These are phyloP conservation scores for Microchrysa polita DNA, from an alignment of 2,888 invertebrate genomes.

Conservation along the genomic window DNA sequence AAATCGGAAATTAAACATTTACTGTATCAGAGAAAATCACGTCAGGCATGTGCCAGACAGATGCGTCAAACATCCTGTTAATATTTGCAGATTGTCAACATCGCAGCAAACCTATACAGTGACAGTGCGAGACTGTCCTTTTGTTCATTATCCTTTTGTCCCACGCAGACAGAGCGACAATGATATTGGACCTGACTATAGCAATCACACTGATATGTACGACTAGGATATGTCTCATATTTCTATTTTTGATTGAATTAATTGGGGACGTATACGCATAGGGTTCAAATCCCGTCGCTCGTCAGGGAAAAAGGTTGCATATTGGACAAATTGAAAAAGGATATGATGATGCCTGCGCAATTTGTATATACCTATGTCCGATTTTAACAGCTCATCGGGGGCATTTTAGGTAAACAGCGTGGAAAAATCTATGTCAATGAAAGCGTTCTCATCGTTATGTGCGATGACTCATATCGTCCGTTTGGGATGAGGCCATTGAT, in stretches of 20 bases:
- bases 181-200: background rate
- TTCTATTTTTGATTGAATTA: constrained; percentile 28
- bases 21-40: constrained; percentile 8
- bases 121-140: no score
- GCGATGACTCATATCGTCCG: background rate
- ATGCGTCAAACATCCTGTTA: background rate
- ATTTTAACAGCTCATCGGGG: no score
- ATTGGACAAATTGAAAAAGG: no score
- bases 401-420: no score
- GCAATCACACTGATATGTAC: background rate
- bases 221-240: constrained; percentile 18
- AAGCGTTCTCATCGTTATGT: no score
- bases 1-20: constrained; percentile 1
- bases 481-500: background rate
- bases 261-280: constrained; percentile 7
- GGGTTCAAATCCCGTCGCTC: background rate
- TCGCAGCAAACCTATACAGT: no score
- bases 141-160: background rate
- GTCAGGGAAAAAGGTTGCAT: no score
- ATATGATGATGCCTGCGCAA: no score
- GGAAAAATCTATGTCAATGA: no score
- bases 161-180: background rate
- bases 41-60: background rate
- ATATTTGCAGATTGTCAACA: background rate
- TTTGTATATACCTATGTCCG: no score